Conservation (phyloP, 2,113 vertebrate genomes). For the Ciconia maguari region DNA sequence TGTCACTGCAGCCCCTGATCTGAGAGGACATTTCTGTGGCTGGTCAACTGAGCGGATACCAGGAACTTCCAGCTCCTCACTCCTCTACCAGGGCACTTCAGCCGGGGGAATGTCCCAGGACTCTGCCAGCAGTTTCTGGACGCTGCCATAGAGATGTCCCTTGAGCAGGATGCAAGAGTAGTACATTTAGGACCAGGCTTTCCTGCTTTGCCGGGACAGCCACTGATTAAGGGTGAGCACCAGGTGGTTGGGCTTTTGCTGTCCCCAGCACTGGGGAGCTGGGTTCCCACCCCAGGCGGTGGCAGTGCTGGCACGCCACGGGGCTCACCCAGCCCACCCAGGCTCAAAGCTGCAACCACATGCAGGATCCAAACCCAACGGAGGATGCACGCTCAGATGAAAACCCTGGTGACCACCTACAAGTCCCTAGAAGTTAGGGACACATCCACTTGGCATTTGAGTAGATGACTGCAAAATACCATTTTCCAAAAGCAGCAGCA, state of each 20-base stretch:
- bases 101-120: background rate
- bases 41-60: background rate
- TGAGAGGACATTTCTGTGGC: background rate
- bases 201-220: background rate
- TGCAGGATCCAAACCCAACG: rapidly evolving
- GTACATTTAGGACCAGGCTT: background rate
- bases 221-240: no score
- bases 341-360: rapidly evolving
- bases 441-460: background rate
- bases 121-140: background rate
- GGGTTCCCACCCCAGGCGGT: background rate
- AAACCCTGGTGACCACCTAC: background rate
- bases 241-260: background rate
- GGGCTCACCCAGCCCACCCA: background rate
- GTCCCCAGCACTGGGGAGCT: background rate
- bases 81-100: background rate
- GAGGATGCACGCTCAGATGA: rapidly evolving
- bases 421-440: background rate
- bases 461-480: background rate
- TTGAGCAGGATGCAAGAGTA: background rate
- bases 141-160: background rate
- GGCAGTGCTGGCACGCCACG: background rate
- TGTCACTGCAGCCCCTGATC: background rate
- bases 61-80: background rate
- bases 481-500: background rate